Evolutionary conservation across 1,140 invertebrate genomes (phyloP).

Genomic region (Cheumatopsyche charites): DNA sequence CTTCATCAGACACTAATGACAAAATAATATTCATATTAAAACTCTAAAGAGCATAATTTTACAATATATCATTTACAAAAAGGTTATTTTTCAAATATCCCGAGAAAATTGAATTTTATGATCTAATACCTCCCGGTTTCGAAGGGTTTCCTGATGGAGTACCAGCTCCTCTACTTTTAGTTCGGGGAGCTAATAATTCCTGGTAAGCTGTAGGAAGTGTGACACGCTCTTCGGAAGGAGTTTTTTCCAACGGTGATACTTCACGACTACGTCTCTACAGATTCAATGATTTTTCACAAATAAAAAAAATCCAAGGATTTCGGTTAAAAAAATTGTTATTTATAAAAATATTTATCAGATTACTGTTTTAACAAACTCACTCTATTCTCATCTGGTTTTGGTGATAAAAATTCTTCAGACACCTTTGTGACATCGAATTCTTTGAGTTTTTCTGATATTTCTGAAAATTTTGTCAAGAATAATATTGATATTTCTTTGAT

Average conservation of each 20-base stretch:
- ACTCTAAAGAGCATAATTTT: constrained; percentile 17
- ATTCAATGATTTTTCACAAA: too few species aligned
- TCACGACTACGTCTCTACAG: constrained; percentile 37
- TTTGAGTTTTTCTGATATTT: constrained; percentile 50
- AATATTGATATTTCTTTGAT: constrained; percentile 54
- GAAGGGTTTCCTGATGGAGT: constrained; percentile 42
- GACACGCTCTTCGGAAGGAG: constrained; percentile 38
- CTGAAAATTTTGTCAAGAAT: constrained; percentile 55
- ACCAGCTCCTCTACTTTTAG: constrained; percentile 44
- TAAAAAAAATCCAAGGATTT: too few species aligned
- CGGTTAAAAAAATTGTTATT: too few species aligned
- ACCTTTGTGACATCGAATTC: constrained; percentile 49
- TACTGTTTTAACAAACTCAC: background rate
- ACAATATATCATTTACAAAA: background rate
- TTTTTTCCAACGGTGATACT: constrained; percentile 42
- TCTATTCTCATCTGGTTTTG: constrained; percentile 33
- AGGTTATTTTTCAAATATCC: too few species aligned
- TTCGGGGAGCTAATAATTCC: constrained; percentile 42
- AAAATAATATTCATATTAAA: background rate
- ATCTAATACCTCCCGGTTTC: constrained; percentile 38
- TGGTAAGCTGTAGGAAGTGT: constrained; percentile 41
- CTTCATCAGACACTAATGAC: constrained; percentile 71
- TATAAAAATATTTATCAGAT: background rate
- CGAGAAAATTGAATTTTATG: background rate
- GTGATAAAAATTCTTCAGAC: constrained; percentile 30